These are phyloP conservation scores for Oxyscelio sp. DNA, from an alignment of 2,888 invertebrate species.

Conservation along the genomic window DNA sequence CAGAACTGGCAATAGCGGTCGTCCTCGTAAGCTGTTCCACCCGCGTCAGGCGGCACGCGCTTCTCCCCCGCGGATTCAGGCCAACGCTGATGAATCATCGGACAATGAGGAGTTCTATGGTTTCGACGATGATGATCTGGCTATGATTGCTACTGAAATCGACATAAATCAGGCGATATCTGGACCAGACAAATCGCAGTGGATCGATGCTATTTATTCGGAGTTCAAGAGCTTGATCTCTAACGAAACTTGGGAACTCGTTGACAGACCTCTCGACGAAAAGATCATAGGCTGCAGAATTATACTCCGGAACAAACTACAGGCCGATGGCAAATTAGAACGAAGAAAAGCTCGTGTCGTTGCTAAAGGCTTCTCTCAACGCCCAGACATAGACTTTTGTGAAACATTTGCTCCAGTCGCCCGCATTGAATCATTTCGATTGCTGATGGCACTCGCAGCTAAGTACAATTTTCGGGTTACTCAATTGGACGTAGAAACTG, in stretches of 20 bases:
- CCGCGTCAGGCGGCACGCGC: too few relatives aligned
- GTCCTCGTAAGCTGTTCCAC: neutral
- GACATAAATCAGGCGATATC: conserved; percentile 26
- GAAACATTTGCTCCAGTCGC: neutral
- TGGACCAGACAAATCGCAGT: conserved; percentile 44
- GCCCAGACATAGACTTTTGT: conserved; percentile 10
- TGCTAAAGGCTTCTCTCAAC: conserved; percentile 4
- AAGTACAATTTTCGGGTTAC: neutral
- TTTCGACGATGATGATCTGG: neutral
- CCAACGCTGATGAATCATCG: too few relatives aligned
- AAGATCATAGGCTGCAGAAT: conserved; percentile 35
- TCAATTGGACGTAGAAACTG: neutral
- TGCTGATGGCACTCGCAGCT: neutral
- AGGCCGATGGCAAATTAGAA: neutral
- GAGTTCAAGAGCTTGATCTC: conserved; percentile 42
- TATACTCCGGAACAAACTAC: conserved; percentile 16
- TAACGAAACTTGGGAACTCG: conserved; percentile 62
- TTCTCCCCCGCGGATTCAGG: neutral
- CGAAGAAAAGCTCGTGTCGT: conserved; percentile 25
- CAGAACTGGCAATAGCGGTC: neutral
- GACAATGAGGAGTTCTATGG: conserved; percentile 7
- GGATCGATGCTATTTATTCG: conserved; percentile 43
- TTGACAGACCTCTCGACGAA: conserved; percentile 30
- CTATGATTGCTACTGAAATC: conserved; percentile 11
- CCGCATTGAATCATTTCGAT: neutral